These are phyloP conservation scores for Telenomus remus DNA, from an alignment of 1,140 invertebrate genomes.

Conservation along the genomic window DNA sequence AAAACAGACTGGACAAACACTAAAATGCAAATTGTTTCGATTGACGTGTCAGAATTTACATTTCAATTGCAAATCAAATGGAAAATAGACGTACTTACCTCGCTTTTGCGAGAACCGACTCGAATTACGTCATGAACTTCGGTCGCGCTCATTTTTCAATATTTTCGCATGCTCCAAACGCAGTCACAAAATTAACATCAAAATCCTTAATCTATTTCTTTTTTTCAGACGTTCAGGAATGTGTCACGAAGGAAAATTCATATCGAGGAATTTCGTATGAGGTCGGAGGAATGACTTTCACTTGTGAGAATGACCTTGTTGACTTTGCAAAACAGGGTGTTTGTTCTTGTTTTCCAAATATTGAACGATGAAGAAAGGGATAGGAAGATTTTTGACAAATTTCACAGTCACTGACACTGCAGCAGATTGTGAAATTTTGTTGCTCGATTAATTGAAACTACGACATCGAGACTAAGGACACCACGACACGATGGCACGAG, in stretches of 20 bases:
- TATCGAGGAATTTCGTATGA: background rate
- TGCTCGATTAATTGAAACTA: conserved; percentile 7
- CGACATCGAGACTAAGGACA: conserved; percentile 16
- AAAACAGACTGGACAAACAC: no score
- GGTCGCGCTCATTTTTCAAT: conserved; percentile 37
- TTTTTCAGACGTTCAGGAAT: conserved; percentile 14
- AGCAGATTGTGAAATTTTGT: conserved; percentile 56
- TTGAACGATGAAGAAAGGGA: background rate
- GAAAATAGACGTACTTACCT: conserved; percentile 75
- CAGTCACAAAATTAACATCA: background rate
- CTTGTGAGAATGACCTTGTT: conserved; percentile 3
- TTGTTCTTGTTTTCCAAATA: background rate
- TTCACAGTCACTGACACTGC: conserved; percentile 62
- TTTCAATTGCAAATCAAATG: conserved; percentile 39
- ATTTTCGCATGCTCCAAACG: conserved; percentile 17
- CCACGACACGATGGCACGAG: background rate
- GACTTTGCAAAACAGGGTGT: background rate
- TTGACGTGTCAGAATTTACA: conserved; percentile 28
- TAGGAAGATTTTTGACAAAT: conserved; percentile 11
- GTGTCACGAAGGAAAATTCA: conserved; percentile 16
- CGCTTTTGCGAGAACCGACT: conserved; percentile 82
- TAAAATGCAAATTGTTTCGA: background rate
- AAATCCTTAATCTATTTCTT: conserved; percentile 8
- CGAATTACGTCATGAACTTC: conserved; percentile 73
- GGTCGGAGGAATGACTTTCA: conserved; percentile 39